phyloP scores from a whole-genome alignment of 92 coral and sea anemone species.

The Plumapathes pennacea region DNA sequence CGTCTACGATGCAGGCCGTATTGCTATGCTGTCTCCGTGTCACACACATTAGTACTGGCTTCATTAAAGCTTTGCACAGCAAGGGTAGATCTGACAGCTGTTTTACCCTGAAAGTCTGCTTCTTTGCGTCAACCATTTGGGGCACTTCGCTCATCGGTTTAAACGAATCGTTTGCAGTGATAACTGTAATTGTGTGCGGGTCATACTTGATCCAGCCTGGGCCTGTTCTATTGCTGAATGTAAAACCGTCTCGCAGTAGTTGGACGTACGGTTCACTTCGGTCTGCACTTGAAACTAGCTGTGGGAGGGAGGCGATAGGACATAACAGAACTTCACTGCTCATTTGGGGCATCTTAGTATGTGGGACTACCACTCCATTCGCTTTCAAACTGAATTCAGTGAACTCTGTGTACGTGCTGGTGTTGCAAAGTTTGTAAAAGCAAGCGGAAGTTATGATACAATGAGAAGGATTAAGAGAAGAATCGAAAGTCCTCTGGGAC shows the following conservation, averaged over 20 bases:
- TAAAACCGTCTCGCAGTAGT: slow-evolving; percentile 2
- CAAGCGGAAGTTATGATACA: too few relatives aligned
- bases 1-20: too few relatives aligned
- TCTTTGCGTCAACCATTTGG: slow-evolving; percentile 12
- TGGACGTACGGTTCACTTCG: background rate
- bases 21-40: slow-evolving; percentile 59
- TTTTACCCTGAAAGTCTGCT: slow-evolving; percentile 26
- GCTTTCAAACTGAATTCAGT: too few relatives aligned
- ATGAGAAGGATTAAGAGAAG: too few relatives aligned
- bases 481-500: too few relatives aligned
- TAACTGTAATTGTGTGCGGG: slow-evolving; percentile 39
- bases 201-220: slow-evolving; percentile 60
- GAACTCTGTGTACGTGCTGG: too few relatives aligned
- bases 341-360: too few relatives aligned
- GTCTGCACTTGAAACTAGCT: background rate
- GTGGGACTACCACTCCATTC: too few relatives aligned
- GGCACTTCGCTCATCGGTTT: slow-evolving; percentile 3
- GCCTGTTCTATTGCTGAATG: slow-evolving; percentile 5
- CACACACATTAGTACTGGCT: slow-evolving; percentile 38
- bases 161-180: slow-evolving; percentile 47
- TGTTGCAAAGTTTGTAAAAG: too few relatives aligned
- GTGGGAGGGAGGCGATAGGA: slow-evolving; percentile 1
- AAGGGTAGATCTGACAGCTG: slow-evolving; percentile 18
- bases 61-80: slow-evolving; percentile 19
- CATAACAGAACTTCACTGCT: slow-evolving; percentile 2